These are phyloP conservation scores for Mastomys natalensis DNA, from an alignment of 2,113 vertebrate genomes.

Conservation along the genomic window DNA sequence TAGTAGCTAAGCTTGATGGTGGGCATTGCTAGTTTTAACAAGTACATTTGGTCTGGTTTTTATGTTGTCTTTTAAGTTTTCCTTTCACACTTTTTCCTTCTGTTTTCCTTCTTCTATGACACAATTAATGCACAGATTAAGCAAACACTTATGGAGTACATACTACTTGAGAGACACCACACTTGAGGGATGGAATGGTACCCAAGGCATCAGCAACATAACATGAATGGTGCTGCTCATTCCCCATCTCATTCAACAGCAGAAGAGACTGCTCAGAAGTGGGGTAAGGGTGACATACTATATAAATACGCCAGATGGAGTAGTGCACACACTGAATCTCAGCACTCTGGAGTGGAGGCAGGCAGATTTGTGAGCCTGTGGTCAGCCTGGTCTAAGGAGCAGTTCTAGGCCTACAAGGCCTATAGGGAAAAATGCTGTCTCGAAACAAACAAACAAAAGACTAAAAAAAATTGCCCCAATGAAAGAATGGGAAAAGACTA, in stretches of 20 bases:
- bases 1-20: neutral
- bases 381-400: neutral
- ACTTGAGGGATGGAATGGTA: neutral
- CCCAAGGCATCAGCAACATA: neutral
- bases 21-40: neutral
- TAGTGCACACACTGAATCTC: neutral
- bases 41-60: neutral
- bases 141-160: neutral
- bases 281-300: neutral
- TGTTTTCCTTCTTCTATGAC: conserved; percentile 23
- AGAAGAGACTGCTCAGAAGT: neutral
- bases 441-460: neutral
- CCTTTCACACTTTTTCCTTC: neutral
- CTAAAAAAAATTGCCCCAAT: neutral
- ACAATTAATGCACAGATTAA: neutral
- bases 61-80: neutral
- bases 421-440: neutral
- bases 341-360: neutral
- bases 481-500: neutral
- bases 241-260: neutral
- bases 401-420: neutral
- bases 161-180: neutral
- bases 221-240: neutral
- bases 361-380: neutral
- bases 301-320: neutral